Conservation (phyloP, 2,888 invertebrate genomes). For the Parasteatoda lunata region DNA sequence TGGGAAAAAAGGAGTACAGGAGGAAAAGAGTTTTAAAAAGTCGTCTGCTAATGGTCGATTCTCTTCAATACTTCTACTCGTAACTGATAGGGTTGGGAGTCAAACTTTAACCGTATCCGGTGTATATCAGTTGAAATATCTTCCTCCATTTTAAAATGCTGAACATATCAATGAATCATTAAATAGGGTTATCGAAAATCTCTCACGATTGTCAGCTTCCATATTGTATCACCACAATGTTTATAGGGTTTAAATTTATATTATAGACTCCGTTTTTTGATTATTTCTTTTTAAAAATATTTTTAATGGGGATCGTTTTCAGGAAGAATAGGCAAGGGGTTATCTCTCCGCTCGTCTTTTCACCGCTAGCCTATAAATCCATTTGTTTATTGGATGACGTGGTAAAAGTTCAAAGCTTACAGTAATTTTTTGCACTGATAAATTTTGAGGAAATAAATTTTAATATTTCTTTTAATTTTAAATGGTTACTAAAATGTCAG, state of each 20-base stretch:
- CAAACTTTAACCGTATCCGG: constrained; percentile 53
- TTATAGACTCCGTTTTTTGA: background rate
- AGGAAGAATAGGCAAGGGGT: background rate
- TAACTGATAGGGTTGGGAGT: constrained; percentile 61
- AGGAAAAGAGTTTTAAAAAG: constrained; percentile 46
- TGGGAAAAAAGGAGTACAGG: constrained; percentile 40
- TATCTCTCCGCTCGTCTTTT: background rate
- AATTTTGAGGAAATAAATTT: too few species aligned
- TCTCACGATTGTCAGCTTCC: background rate
- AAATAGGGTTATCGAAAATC: constrained; percentile 7
- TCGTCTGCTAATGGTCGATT: constrained; percentile 55
- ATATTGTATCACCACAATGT: background rate
- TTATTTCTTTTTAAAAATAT: background rate
- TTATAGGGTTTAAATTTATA: background rate
- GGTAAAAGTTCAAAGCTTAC: too few species aligned
- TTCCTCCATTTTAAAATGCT: background rate
- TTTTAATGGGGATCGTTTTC: constrained; percentile 1
- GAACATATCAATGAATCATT: constrained; percentile 42
- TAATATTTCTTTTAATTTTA: too few species aligned
- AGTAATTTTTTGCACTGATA: too few species aligned
- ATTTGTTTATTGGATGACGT: background rate
- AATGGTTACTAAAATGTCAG: too few species aligned
- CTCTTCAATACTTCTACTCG: background rate
- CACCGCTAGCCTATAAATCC: background rate
- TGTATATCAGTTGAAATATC: constrained; percentile 38